Percentiles rank a stretch among this genome's conserved stretches.
Evolutionary conservation across 2,797 vertebrate genomes (phyloP).

Genomic region (Hozukius guyotensis): DNA sequence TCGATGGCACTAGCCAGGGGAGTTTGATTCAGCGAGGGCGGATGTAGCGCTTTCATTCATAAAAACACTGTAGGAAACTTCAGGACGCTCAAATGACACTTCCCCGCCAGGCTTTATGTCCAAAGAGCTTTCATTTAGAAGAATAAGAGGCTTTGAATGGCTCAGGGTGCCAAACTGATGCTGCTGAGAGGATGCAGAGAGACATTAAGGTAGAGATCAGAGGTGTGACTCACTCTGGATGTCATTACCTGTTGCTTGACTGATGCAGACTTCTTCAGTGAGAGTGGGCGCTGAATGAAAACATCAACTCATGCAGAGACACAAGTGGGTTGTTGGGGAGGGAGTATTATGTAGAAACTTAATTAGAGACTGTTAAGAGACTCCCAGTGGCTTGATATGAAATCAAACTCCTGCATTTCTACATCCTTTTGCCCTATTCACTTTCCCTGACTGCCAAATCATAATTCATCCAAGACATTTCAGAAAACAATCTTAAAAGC

Average conservation of each 20-base stretch:
- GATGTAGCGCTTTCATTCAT: conserved; percentile 5
- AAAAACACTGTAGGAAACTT: neutral
- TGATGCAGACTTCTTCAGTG: neutral
- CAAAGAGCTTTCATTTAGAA: neutral
- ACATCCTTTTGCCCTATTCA: neutral
- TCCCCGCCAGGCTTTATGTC: neutral
- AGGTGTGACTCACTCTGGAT: conserved; percentile 20
- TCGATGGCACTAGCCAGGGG: neutral
- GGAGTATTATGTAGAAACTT: neutral
- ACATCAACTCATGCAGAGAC: neutral
- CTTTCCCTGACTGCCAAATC: neutral
- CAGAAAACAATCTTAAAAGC: neutral
- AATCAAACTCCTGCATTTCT: neutral
- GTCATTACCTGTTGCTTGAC: neutral
- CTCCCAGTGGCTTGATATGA: neutral
- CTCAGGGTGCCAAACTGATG: neutral
- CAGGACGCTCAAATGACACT: neutral
- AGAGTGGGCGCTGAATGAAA: neutral
- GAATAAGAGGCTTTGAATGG: neutral
- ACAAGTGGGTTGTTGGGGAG: neutral
- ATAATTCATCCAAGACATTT: neutral
- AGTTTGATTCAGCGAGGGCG: neutral
- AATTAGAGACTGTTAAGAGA: neutral
- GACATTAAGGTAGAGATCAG: neutral
- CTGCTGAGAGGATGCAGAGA: neutral